Percentiles rank a stretch among this genome's conserved stretches.
Conservation (phyloP, 2,888 invertebrate genomes). For the Heliconius charithonia region DNA sequence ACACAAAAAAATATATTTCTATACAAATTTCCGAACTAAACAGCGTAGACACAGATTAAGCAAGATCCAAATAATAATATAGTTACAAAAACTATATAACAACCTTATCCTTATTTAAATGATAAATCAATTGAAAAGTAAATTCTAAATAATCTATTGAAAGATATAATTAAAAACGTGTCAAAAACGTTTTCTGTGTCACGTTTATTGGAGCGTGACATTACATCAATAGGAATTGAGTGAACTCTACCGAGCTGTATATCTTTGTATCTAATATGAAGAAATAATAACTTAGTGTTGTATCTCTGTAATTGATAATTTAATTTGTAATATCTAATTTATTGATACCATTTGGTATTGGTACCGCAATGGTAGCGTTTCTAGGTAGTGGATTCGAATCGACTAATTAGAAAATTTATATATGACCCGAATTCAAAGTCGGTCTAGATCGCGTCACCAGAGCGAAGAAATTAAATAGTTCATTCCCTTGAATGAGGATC, state of each 20-base stretch:
- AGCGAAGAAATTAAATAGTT: no score
- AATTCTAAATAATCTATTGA: slow-evolving; percentile 21
- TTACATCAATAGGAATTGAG: slow-evolving; percentile 17
- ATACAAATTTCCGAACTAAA: slow-evolving; percentile 9
- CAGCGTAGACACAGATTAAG: slow-evolving; percentile 12
- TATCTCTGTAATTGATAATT: not conserved
- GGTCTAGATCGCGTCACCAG: no score
- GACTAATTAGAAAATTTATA: not conserved
- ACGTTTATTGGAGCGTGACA: slow-evolving; percentile 46
- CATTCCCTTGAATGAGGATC: no score
- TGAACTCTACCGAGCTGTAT: not conserved
- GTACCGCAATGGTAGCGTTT: no score
- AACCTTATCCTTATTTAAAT: slow-evolving; percentile 29
- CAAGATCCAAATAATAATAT: slow-evolving; percentile 2
- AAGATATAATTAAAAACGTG: slow-evolving; percentile 31
- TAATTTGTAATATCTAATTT: slow-evolving; percentile 5
- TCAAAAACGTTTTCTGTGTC: slow-evolving; percentile 33
- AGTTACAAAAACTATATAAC: not conserved
- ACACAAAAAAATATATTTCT: not conserved
- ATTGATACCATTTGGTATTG: no score
- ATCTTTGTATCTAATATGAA: not conserved
- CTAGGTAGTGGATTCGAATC: not conserved
- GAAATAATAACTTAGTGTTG: not conserved
- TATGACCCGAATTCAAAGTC: no score
- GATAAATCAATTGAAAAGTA: slow-evolving; percentile 25